Evolutionary conservation across 2,888 invertebrate species (phyloP).

Genomic region (Zygogramma bicolorata): DNA sequence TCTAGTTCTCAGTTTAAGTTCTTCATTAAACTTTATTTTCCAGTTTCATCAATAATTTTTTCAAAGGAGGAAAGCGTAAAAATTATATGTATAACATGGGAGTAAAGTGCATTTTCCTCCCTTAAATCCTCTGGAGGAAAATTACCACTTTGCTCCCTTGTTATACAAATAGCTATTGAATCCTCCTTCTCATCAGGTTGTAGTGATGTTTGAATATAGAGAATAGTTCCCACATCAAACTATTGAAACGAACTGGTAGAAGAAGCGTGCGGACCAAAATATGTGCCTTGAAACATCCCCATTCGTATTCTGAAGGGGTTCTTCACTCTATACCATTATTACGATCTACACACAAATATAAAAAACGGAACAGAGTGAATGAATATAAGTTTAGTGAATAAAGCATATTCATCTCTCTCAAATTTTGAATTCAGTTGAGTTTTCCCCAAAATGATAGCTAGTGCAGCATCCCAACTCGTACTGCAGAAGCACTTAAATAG

Average conservation of each 20-base stretch:
- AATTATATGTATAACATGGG: too few species aligned
- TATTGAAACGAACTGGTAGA: background rate
- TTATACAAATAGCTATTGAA: background rate
- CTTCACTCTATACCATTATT: background rate
- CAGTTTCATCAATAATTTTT: background rate
- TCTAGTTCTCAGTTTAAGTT: too few species aligned
- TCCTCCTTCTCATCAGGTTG: background rate
- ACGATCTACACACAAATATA: background rate
- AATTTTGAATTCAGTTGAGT: background rate
- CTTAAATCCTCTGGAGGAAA: background rate
- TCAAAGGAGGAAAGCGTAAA: too few species aligned
- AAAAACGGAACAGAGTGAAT: background rate
- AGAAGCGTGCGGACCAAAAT: background rate
- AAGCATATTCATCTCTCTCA: background rate
- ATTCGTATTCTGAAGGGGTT: background rate
- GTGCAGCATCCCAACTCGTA: background rate
- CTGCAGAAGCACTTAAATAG: background rate
- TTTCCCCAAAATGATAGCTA: background rate
- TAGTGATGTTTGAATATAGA: background rate
- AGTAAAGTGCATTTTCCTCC: too few species aligned
- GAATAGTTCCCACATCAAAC: constrained; percentile 7
- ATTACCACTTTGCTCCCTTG: background rate
- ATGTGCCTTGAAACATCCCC: background rate
- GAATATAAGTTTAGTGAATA: background rate
- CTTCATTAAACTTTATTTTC: too few species aligned